These are phyloP conservation scores for Panthera uncia DNA, from an alignment of 2,113 vertebrate genomes.

Conservation along the genomic window DNA sequence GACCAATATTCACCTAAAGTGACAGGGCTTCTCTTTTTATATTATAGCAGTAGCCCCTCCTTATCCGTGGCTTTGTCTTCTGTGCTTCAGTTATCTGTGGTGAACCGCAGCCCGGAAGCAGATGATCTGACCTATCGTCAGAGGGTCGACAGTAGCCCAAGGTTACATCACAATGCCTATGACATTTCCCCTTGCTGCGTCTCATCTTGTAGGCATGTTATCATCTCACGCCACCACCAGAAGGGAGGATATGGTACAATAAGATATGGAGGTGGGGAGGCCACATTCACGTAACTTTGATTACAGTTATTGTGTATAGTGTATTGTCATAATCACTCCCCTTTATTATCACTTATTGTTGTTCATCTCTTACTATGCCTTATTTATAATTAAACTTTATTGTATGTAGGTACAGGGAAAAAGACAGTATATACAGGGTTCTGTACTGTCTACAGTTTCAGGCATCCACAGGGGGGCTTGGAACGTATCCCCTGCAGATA, in stretches of 20 bases:
- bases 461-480: not conserved
- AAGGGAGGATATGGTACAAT: not conserved
- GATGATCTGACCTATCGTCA: not conserved
- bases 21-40: not conserved
- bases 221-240: not conserved
- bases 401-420: not conserved
- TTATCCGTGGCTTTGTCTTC: not conserved
- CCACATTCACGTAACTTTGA: not conserved
- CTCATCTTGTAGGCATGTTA: not conserved
- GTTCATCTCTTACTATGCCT: not conserved
- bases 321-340: not conserved
- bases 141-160: not conserved
- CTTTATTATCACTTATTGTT: not conserved
- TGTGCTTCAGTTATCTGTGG: not conserved
- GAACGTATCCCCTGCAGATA: not conserved
- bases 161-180: not conserved
- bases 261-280: too few relatives aligned
- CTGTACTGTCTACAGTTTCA: not conserved
- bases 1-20: fast-evolving
- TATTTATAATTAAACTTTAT: not conserved
- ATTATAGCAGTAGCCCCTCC: not conserved
- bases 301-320: not conserved
- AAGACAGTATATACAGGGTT: not conserved
- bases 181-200: not conserved
- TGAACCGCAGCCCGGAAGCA: not conserved